Percentiles rank a stretch among this genome's conserved stretches.
Evolutionary conservation across 2,888 invertebrate species (phyloP).

Genomic region (Elmis aenea): DNA sequence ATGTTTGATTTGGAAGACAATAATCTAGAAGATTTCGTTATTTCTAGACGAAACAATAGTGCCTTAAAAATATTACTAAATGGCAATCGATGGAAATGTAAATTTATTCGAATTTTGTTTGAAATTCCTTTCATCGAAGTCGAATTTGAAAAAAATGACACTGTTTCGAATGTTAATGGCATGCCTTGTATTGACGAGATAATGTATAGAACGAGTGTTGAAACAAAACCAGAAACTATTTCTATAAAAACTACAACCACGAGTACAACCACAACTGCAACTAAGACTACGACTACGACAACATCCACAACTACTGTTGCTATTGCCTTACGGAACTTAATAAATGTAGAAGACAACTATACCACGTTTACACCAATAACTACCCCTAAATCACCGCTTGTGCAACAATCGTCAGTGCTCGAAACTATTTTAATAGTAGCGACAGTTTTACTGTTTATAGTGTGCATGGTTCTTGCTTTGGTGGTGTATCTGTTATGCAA

Average conservation of each 20-base stretch:
- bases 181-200: background rate
- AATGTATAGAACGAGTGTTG: no score
- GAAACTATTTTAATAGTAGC: no score
- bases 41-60: background rate
- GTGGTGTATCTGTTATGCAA: no score
- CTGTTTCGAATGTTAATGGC: conserved; percentile 1
- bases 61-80: conserved; percentile 5
- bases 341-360: no score
- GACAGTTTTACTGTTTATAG: no score
- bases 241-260: background rate
- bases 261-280: background rate
- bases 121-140: conserved; percentile 3
- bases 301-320: no score
- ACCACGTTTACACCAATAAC: no score
- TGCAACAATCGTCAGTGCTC: no score
- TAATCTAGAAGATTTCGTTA: background rate
- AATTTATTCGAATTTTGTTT: conserved; percentile 5
- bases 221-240: background rate
- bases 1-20: conserved; percentile 3
- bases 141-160: background rate
- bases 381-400: no score
- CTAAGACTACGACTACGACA: no score
- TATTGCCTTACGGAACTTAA: no score
- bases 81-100: conserved; percentile 9
- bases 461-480: no score